phyloP scores from a whole-genome alignment of 2,797 vertebrate species.

The Pygocentrus nattereri region DNA sequence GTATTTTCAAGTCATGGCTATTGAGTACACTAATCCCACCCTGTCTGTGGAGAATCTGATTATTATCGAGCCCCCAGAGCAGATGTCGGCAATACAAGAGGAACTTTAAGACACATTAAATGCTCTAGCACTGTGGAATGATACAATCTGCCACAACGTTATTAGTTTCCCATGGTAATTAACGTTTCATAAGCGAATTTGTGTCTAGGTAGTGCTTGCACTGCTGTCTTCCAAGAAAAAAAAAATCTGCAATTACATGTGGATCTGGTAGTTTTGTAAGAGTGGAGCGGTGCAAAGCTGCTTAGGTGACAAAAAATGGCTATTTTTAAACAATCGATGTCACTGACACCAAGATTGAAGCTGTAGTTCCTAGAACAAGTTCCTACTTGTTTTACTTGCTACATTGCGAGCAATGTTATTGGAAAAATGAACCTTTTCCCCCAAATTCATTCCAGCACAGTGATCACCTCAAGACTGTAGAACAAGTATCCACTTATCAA shows the following conservation, averaged over 20 bases:
- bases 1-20: constrained; percentile 45
- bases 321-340: neutral
- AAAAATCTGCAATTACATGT: neutral
- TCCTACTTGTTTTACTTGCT: neutral
- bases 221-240: neutral
- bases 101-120: constrained; percentile 36
- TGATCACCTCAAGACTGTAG: neutral
- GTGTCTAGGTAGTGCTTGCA: neutral
- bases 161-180: constrained; percentile 46
- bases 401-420: neutral
- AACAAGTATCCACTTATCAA: constrained; percentile 8
- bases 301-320: neutral
- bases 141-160: constrained; percentile 21
- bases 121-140: constrained; percentile 8
- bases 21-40: constrained; percentile 53
- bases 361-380: neutral
- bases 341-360: neutral
- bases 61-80: constrained; percentile 43
- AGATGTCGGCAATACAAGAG: constrained; percentile 46
- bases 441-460: neutral
- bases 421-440: no score
- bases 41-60: constrained; percentile 57
- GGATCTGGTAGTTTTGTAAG: neutral
- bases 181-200: constrained; percentile 35
- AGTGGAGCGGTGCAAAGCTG: neutral